Base-by-base conservation (phyloP, 1,140 invertebrate genomes). In the Sarcophaga peregrina region DNA sequence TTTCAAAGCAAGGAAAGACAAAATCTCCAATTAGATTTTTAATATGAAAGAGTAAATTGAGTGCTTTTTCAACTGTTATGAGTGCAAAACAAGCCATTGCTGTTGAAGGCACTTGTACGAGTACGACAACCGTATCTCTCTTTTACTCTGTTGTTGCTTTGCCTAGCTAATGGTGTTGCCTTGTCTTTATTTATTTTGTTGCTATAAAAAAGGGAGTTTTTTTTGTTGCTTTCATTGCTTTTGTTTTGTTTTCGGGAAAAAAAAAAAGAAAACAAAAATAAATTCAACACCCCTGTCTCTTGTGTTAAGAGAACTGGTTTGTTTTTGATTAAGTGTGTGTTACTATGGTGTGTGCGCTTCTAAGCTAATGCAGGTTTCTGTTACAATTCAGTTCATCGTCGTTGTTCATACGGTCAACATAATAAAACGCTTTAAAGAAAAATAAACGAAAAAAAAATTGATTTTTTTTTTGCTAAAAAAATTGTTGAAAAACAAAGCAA, bases 381-480 rank as follows among this genome's bases (percentile, higher is more conserved):
- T 86, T 86, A 89, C 83, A 89, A 89, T 89, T 89, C 88, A 89
- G 87, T 89, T 88, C 87, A 86, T 87, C 87, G 88, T 87, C 87
- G 88, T 86, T 87, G 87, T 87, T 86, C 87, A 86, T 87, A 84
- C 87, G 87, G 87, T 87, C 85, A 86, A 87, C 88, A 89, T 87
- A 89, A 50, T 68, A 68, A 11, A 78, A 78, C 75, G 75, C 75
- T 81, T 62, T 9, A 50, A 80, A 48, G 54, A 17, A 80, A 50
- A 80, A 62, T 45, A 52, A 52, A 54, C n/a, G 25, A 54, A 25
- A 48, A 80, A 58, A 81, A 81, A 81, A 25, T 20, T 62, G 58
- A 45, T 81, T 62, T 81, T 11, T 17, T 15, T 52, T 9, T 45
- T 17, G 37, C 46, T 7, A 76, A 78, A 52, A 72, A 20, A 68